Conservation (phyloP, 2,888 invertebrate species). For the Carterocephalus palaemon region DNA sequence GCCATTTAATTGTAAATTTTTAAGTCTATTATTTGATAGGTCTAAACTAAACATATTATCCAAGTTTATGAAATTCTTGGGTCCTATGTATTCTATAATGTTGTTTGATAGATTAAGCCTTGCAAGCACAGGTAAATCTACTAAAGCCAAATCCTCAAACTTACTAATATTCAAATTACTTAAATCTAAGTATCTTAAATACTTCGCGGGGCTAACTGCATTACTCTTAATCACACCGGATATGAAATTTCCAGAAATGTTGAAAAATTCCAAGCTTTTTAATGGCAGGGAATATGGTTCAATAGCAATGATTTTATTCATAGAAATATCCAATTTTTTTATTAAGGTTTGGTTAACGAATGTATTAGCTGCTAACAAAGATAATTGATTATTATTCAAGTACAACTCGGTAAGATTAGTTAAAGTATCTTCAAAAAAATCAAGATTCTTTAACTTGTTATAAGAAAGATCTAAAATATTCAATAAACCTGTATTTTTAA, state of each 20-base stretch:
- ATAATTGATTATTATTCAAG: conserved; percentile 51
- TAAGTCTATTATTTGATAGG: conserved; percentile 53
- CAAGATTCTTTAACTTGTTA: conserved; percentile 46
- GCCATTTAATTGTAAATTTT: conserved; percentile 40
- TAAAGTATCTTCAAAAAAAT: conserved; percentile 46
- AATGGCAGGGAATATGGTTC: conserved; percentile 53
- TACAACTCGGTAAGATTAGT: conserved; percentile 48
- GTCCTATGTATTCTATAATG: conserved; percentile 44
- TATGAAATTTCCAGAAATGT: conserved; percentile 48
- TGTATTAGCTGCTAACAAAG: conserved; percentile 35
- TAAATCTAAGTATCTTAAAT: conserved; percentile 54
- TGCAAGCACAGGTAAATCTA: conserved; percentile 52
- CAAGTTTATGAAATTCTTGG: conserved; percentile 51
- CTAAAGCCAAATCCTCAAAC: conserved; percentile 51
- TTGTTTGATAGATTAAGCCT: conserved; percentile 60
- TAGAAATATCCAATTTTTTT: conserved; percentile 53
- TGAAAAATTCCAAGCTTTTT: conserved; percentile 53
- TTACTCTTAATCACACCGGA: conserved; percentile 43
- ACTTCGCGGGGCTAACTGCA: conserved; percentile 55
- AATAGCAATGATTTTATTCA: conserved; percentile 50
- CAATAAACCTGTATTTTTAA: conserved; percentile 39
- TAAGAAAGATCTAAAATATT: conserved; percentile 52
- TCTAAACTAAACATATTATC: conserved; percentile 60
- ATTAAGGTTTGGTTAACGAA: conserved; percentile 48
- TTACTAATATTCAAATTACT: conserved; percentile 48